These are phyloP conservation scores for Coelopa frigida DNA, from an alignment of 1,140 invertebrate genomes.

Conservation along the genomic window DNA sequence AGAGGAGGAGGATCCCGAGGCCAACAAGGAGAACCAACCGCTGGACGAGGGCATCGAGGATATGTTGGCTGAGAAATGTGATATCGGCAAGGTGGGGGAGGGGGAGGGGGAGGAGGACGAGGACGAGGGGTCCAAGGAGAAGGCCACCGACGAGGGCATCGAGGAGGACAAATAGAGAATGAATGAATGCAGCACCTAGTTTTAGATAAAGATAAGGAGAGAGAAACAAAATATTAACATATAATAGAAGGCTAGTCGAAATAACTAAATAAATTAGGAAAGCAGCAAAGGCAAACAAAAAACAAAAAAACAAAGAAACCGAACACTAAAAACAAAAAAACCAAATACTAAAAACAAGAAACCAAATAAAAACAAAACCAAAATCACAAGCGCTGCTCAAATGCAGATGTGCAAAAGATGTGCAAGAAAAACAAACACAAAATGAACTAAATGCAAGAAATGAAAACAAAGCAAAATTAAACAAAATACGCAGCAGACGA, in stretches of 20 bases:
- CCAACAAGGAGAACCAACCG: constrained; percentile 15
- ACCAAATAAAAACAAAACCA: background rate
- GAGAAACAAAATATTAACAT: background rate
- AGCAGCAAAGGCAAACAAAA: constrained; percentile 3
- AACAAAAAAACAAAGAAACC: constrained; percentile 5
- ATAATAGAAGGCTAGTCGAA: background rate
- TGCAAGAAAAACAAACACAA: constrained; percentile 5
- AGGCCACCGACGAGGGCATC: constrained; percentile 39
- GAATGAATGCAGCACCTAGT: background rate
- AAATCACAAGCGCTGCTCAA: constrained; percentile 7
- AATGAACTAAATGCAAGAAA: background rate
- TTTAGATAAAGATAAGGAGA: background rate
- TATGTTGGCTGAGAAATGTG: constrained; percentile 45
- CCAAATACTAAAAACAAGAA: constrained; percentile 1
- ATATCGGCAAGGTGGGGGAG: constrained; percentile 40
- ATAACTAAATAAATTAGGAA: background rate
- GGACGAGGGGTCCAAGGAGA: constrained; percentile 24
- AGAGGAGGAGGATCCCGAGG: constrained; percentile 22
- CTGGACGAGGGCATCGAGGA: constrained; percentile 41
- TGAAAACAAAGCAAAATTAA: background rate
- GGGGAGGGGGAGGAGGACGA: constrained; percentile 31
- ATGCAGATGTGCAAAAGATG: constrained; percentile 4
- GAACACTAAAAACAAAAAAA: constrained; percentile 1
- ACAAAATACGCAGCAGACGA: too few species aligned
- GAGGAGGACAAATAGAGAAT: constrained; percentile 37